phyloP scores from a whole-genome alignment of 2,113 vertebrate species.

The Collichthys lucidus region DNA sequence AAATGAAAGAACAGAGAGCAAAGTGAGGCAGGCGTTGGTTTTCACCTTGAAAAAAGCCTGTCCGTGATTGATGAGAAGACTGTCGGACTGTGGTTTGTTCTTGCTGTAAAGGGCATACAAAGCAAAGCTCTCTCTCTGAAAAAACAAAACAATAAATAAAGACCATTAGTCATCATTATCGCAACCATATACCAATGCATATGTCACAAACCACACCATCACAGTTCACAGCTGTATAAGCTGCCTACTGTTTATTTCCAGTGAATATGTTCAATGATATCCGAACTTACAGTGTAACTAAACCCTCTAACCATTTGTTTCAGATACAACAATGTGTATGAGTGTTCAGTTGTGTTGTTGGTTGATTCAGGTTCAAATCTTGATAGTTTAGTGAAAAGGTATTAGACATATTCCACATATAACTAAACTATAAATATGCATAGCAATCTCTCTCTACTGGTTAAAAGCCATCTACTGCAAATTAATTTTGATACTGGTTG shows the following conservation, averaged over 20 bases:
- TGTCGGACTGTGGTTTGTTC: slow-evolving; percentile 85
- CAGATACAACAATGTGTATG: too few relatives aligned
- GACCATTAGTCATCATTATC: slow-evolving; percentile 6
- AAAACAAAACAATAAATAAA: slow-evolving; percentile 44
- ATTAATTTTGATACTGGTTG: too few relatives aligned
- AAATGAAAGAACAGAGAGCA: background rate
- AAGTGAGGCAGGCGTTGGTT: background rate
- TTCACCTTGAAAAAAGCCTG: slow-evolving; percentile 85
- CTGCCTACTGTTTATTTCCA: background rate
- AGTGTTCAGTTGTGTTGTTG: too few relatives aligned
- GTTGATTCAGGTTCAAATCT: too few relatives aligned
- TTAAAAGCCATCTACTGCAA: too few relatives aligned
- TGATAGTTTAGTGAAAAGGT: too few relatives aligned
- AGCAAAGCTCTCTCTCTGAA: slow-evolving; percentile 82
- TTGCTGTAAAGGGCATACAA: slow-evolving; percentile 87
- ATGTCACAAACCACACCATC: background rate
- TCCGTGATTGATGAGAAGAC: slow-evolving; percentile 80
- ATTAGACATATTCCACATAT: too few relatives aligned
- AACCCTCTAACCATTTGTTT: too few relatives aligned
- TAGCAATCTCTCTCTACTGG: too few relatives aligned
- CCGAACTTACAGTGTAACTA: background rate
- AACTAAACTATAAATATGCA: too few relatives aligned
- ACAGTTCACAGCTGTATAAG: background rate
- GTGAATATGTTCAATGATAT: background rate
- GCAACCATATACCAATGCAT: background rate